A percentile compares a stretch with the other conserved stretches of the same genome.
phyloP scores from a whole-genome alignment of 2,888 invertebrate genomes.

The Ectemnius lituratus region DNA sequence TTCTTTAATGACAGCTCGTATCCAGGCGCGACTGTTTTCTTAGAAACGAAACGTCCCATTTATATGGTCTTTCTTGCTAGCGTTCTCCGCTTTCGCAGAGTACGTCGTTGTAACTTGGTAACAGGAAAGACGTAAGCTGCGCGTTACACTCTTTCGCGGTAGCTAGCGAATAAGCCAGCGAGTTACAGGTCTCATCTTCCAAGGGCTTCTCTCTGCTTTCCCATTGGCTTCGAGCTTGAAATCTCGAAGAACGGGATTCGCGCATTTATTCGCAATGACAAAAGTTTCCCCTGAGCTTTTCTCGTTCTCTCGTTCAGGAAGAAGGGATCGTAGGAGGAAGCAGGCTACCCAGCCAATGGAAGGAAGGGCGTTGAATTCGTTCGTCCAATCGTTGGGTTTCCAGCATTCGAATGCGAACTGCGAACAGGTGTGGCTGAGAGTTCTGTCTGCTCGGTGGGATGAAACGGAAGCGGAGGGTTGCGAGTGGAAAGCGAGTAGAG shows the following conservation, averaged over 20 bases:
- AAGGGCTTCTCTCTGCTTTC: background rate
- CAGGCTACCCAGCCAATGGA: constrained; percentile 59
- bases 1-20: constrained; percentile 26
- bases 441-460: constrained; percentile 5
- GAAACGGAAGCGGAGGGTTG: constrained; percentile 2
- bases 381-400: constrained; percentile 72
- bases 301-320: constrained; percentile 28
- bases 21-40: background rate
- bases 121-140: too few relatives aligned
- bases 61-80: constrained; percentile 11
- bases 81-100: too few relatives aligned
- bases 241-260: background rate
- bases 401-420: constrained; percentile 70
- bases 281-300: constrained; percentile 15
- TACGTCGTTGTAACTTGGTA: too few relatives aligned
- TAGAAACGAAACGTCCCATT: constrained; percentile 13
- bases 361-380: constrained; percentile 36
- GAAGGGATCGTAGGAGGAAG: constrained; percentile 25
- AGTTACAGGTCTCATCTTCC: background rate
- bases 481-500: constrained; percentile 7
- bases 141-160: constrained; percentile 10
- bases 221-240: background rate
- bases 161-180: constrained; percentile 14
- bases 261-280: background rate
- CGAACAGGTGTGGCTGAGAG: constrained; percentile 47